Evolutionary conservation across 2,797 vertebrate genomes (phyloP).

Genomic region (Parambassis ranga): DNA sequence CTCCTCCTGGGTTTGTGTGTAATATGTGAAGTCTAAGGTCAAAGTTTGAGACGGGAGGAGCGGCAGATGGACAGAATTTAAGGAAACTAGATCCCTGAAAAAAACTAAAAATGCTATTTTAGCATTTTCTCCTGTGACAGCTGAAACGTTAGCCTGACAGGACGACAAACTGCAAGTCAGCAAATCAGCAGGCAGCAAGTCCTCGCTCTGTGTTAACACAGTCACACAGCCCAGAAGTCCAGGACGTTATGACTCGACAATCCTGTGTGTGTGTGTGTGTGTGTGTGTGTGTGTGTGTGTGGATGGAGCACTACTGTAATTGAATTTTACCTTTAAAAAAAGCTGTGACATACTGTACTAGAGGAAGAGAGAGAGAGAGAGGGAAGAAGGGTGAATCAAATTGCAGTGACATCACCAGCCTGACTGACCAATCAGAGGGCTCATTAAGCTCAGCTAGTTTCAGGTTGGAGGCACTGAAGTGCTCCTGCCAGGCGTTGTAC

Average conservation of each 20-base stretch:
- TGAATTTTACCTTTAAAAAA: slow-evolving; percentile 50
- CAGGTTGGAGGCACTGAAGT: no score
- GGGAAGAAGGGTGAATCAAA: neutral
- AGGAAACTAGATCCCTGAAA: slow-evolving; percentile 32
- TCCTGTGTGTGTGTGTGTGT: slow-evolving; percentile 14
- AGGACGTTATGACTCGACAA: slow-evolving; percentile 25
- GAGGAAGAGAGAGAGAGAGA: neutral
- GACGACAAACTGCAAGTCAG: slow-evolving; percentile 60
- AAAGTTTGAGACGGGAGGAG: neutral
- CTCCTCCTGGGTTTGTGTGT: neutral
- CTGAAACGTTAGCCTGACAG: slow-evolving; percentile 65
- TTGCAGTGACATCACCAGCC: neutral
- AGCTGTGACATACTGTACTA: slow-evolving; percentile 34
- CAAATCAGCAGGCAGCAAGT: slow-evolving; percentile 38
- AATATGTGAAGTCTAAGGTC: neutral
- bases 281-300: slow-evolving; percentile 9
- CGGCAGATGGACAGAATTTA: neutral
- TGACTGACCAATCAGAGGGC: slow-evolving; percentile 10
- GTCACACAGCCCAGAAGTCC: slow-evolving; percentile 12
- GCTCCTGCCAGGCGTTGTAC: no score
- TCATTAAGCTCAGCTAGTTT: no score
- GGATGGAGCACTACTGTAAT: slow-evolving; percentile 19
- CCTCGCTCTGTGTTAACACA: slow-evolving; percentile 13
- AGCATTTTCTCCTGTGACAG: slow-evolving; percentile 60
- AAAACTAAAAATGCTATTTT: slow-evolving; percentile 49